Percentiles rank a stretch among this genome's conserved stretches.
Evolutionary conservation across 1,140 invertebrate genomes (phyloP).

Genomic region (Pinna nobilis): DNA sequence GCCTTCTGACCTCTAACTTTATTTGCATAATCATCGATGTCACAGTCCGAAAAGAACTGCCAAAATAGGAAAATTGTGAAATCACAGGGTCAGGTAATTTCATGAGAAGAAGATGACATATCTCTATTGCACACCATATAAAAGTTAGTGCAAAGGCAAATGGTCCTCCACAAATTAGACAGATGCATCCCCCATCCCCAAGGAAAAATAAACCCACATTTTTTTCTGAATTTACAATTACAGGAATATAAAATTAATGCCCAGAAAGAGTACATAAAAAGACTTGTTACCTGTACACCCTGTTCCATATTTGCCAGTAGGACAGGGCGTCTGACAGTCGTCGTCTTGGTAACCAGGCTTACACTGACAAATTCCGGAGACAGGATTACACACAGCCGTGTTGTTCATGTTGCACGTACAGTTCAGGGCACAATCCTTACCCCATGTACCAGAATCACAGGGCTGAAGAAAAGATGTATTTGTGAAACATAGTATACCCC

Average conservation of each 20-base stretch:
- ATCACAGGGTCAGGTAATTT: no score
- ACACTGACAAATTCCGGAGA: constrained; percentile 88
- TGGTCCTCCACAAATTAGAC: no score
- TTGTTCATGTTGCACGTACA: constrained; percentile 75
- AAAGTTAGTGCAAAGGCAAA: no score
- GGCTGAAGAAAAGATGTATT: background rate
- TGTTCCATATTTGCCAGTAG: constrained; percentile 80
- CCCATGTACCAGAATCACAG: constrained; percentile 75
- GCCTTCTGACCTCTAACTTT: no score
- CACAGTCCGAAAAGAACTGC: no score
- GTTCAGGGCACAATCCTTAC: constrained; percentile 46
- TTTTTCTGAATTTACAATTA: constrained; percentile 35
- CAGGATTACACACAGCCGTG: constrained; percentile 81
- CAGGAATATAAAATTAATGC: constrained; percentile 61
- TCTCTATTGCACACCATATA: no score
- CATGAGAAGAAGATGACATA: no score
- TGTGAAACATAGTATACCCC: no score
- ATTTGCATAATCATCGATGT: no score
- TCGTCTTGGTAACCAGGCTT: constrained; percentile 87
- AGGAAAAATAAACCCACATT: constrained; percentile 40
- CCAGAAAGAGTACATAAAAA: background rate
- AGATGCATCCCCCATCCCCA: no score
- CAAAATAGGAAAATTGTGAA: no score
- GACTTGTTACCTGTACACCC: constrained; percentile 41
- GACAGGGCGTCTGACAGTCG: constrained; percentile 83